Conservation (phyloP, 2,113 vertebrate genomes). For the Equus przewalskii region DNA sequence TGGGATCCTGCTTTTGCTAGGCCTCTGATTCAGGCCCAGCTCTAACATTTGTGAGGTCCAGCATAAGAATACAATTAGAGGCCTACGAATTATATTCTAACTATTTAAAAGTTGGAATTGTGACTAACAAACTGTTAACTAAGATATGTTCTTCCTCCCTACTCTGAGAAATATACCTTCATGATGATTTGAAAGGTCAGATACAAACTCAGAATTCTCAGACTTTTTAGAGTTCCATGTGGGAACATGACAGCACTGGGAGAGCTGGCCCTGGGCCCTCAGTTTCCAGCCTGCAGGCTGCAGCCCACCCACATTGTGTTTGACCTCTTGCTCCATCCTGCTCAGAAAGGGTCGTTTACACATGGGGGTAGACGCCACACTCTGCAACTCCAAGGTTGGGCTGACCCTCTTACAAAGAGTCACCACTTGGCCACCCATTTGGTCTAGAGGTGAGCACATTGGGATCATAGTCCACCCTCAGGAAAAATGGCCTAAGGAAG, state of each 20-base stretch:
- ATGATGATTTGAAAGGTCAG: neutral
- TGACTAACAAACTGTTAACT: neutral
- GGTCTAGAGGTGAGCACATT: neutral
- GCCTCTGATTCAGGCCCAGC: neutral
- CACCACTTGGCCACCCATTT: neutral
- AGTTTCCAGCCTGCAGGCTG: neutral
- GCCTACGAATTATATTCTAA: neutral
- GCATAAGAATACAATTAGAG: neutral
- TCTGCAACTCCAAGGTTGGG: neutral
- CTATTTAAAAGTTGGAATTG: neutral
- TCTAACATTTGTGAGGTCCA: neutral
- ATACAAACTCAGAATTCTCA: neutral
- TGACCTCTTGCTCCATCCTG: neutral
- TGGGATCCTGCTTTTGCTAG: neutral
- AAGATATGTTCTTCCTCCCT: neutral
- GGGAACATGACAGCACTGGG: neutral
- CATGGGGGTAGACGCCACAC: neutral
- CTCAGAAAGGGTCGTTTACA: neutral
- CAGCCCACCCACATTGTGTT: neutral
- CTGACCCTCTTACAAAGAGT: neutral
- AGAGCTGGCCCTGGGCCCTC: neutral
- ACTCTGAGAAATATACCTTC: neutral
- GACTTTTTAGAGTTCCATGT: neutral
- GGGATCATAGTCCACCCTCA: neutral
- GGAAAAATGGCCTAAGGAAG: neutral